Conservation (phyloP, 1,140 invertebrate genomes). For the silkworm (Bombyx mori) region DNA sequence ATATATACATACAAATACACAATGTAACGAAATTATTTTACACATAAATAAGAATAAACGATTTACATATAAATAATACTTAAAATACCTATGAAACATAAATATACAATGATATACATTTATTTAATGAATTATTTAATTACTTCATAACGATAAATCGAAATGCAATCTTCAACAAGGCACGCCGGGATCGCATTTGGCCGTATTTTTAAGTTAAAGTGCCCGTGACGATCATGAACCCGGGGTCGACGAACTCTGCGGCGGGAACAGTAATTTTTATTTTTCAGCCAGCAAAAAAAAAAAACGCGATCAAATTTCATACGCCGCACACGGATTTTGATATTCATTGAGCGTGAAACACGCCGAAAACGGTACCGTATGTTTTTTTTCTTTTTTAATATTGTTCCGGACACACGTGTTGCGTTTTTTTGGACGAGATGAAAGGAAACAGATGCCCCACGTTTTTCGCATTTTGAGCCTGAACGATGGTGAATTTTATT, state of each 20-base stretch:
- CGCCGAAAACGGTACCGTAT: slow-evolving; percentile 14
- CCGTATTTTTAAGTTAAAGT: slow-evolving; percentile 38
- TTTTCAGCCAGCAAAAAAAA: slow-evolving; percentile 15
- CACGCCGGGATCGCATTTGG: slow-evolving; percentile 30
- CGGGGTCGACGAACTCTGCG: slow-evolving; percentile 20
- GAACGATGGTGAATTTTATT: too few relatives aligned
- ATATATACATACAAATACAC: too few relatives aligned
- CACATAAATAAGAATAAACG: too few relatives aligned
- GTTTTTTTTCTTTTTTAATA: background rate
- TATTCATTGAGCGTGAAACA: slow-evolving; percentile 21
- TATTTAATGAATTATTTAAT: too few relatives aligned
- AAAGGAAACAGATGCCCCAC: too few relatives aligned
- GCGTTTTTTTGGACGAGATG: background rate
- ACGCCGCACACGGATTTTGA: slow-evolving; percentile 25
- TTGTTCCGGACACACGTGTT: background rate
- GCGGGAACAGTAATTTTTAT: slow-evolving; percentile 11
- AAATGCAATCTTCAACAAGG: too few relatives aligned
- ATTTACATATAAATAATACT: too few relatives aligned
- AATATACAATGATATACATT: too few relatives aligned
- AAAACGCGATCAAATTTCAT: slow-evolving; percentile 36
- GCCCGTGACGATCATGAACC: slow-evolving; percentile 46
- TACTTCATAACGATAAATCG: too few relatives aligned
- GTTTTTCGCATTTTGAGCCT: too few relatives aligned
- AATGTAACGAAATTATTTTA: too few relatives aligned
- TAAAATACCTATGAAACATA: too few relatives aligned